Evolutionary conservation across 2,797 vertebrate species (phyloP).

Genomic region (Psittacula derbiana): DNA sequence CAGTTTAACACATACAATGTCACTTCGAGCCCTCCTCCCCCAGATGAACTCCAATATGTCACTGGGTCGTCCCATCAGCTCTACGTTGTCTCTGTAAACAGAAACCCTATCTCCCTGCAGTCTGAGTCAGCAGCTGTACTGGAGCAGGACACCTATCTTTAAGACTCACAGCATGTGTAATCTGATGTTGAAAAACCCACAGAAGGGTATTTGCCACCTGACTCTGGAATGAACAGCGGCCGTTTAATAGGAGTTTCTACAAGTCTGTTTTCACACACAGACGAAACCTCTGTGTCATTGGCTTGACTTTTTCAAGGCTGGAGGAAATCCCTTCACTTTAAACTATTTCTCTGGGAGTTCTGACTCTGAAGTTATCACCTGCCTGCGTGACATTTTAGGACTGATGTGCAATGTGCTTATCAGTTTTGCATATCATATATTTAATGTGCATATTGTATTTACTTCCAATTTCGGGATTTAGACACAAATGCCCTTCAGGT

Average conservation of each 20-base stretch:
- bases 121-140: constrained; percentile 70
- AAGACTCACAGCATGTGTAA: constrained; percentile 50
- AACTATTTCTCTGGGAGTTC: not conserved
- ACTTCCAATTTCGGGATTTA: not conserved
- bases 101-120: constrained; percentile 44
- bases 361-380: not conserved
- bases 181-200: constrained; percentile 21
- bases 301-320: not conserved
- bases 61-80: constrained; percentile 51
- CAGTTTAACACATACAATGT: constrained; percentile 31
- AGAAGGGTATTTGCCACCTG: constrained; percentile 53
- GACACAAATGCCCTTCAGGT: not conserved
- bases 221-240: constrained; percentile 37
- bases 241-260: not conserved
- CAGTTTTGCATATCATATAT: not conserved
- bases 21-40: constrained; percentile 28
- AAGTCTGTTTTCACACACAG: not conserved
- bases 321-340: not conserved
- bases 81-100: constrained; percentile 57
- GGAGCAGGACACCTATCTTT: constrained; percentile 25
- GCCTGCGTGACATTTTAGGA: not conserved
- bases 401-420: not conserved
- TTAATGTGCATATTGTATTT: not conserved
- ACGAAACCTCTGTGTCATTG: not conserved
- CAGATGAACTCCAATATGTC: constrained; percentile 57